These are phyloP conservation scores for Eumaeus atala DNA, from an alignment of 1,140 invertebrate genomes.

Conservation along the genomic window DNA sequence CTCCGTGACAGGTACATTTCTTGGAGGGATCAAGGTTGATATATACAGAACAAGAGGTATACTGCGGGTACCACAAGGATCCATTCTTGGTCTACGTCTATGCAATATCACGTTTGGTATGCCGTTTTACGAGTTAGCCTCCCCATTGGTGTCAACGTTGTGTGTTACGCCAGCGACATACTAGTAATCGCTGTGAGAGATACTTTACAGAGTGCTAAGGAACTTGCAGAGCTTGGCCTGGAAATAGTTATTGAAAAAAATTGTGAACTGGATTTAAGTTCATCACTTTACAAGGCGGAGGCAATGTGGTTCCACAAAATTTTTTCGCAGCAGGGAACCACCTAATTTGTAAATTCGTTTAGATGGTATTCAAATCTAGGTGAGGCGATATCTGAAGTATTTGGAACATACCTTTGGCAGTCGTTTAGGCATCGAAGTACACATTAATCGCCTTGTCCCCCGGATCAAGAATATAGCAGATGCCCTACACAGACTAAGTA, in stretches of 20 bases:
- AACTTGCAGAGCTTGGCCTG: neutral
- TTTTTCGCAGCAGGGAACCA: neutral
- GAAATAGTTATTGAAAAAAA: neutral
- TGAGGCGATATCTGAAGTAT: no score
- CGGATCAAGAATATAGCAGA: no score
- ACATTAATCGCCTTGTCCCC: no score
- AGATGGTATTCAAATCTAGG: no score
- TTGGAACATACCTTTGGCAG: no score
- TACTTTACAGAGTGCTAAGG: neutral
- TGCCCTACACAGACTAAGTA: no score
- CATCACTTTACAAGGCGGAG: neutral
- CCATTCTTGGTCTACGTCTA: neutral
- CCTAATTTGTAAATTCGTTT: no score
- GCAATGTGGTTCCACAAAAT: neutral
- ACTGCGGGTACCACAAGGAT: neutral
- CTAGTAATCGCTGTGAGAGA: neutral
- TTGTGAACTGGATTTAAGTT: neutral
- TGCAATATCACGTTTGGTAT: conserved; percentile 9
- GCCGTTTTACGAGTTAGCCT: neutral
- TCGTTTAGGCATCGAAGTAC: no score
- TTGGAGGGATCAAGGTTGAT: neutral
- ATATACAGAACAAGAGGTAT: no score
- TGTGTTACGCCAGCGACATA: conserved; percentile 14
- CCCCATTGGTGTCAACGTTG: neutral
- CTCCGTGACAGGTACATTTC: neutral